Base-by-base conservation (phyloP, 2,113 vertebrate genomes). In the Periophthalmus modestus region DNA sequence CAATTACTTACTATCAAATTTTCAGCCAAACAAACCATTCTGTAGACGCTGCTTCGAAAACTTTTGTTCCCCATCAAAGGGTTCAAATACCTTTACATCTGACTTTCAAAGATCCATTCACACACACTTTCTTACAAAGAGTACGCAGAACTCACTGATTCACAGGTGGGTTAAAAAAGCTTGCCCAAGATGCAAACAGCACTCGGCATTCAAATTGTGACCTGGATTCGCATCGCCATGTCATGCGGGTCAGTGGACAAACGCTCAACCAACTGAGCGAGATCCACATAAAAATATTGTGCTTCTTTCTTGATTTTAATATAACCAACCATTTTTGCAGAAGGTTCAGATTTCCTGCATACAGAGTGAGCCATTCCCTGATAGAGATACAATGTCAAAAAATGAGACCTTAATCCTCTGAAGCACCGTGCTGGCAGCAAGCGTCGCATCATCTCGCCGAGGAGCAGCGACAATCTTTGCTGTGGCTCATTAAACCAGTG, bases 321-420 rank as follows among this genome's bases (percentile, higher is more conserved):
- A n/a, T n/a, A n/a, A n/a, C n/a, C n/a, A n/a, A n/a, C n/a, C n/a
- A n/a, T n/a, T n/a, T n/a, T n/a, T n/a, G n/a, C 6, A 36, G 61
- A 67, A 52, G 62, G 72, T 84, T 69, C 78, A 43, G 72, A 65
- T 58, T 66, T 28, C 18, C 36, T 4, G 47, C 23, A 74, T n/a
- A 74, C 50, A 55, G 66, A 68, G 71, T 21, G 71, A 47, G 33
- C 36, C 59, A 65, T 65, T 65, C 48, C 67, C 62, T 77, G 71
- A 77, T 72, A 73, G 69, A 78, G 66, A 23, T 77, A 74, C 47
- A 75, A 74, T n/a, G 23, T 58, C 57, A 78, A 85, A 86, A 78
- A 85, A 86, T 73, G 74, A 82, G 72, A 80, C 80, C 24, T 13
- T 86, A 83, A 88, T 88, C 84, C 86, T 84, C 69, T 71, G 67